phyloP scores from a whole-genome alignment of 2,113 vertebrate species.

The Gnathonemus echidnorhynchus region DNA sequence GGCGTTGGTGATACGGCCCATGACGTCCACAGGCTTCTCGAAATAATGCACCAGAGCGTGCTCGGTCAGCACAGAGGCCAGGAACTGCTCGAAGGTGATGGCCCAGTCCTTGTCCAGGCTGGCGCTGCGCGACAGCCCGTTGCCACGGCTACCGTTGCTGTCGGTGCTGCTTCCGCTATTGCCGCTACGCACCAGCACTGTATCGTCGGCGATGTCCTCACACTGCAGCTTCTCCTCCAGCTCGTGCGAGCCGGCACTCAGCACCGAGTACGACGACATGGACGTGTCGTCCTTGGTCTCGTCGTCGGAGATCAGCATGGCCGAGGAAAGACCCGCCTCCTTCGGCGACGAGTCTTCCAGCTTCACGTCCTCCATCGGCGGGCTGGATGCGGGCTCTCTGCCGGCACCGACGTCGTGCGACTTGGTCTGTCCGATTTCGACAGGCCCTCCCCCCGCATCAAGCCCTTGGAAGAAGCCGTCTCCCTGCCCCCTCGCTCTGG shows the following conservation, averaged over 20 bases:
- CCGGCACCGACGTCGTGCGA: conserved; percentile 26
- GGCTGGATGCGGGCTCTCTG: conserved; percentile 39
- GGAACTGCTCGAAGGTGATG: conserved; percentile 92
- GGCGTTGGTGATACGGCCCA: conserved; percentile 79
- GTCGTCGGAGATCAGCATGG: conserved; percentile 91
- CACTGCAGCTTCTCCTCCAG: conserved; percentile 91
- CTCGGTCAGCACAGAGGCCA: conserved; percentile 91
- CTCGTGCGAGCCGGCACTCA: conserved; percentile 88
- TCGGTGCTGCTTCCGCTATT: background rate
- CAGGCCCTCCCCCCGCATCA: conserved; percentile 38
- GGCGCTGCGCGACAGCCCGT: conserved; percentile 65
- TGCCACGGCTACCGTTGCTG: conserved; percentile 34
- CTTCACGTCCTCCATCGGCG: conserved; percentile 87
- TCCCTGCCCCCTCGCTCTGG: conserved; percentile 22
- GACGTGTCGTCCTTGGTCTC: conserved; percentile 96
- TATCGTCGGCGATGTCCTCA: conserved; percentile 91
- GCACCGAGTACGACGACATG: conserved; percentile 93
- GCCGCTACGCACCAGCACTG: conserved; percentile 72
- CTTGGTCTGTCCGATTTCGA: conserved; percentile 11
- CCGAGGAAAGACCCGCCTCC: conserved; percentile 74
- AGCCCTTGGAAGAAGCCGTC: conserved; percentile 42
- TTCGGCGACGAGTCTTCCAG: conserved; percentile 86
- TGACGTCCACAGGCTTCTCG: conserved; percentile 84
- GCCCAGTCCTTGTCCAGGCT: conserved; percentile 94
- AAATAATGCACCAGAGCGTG: conserved; percentile 88